Evolutionary conservation across 2,797 vertebrate genomes (phyloP).

Genomic region (Galago senegalensis): DNA sequence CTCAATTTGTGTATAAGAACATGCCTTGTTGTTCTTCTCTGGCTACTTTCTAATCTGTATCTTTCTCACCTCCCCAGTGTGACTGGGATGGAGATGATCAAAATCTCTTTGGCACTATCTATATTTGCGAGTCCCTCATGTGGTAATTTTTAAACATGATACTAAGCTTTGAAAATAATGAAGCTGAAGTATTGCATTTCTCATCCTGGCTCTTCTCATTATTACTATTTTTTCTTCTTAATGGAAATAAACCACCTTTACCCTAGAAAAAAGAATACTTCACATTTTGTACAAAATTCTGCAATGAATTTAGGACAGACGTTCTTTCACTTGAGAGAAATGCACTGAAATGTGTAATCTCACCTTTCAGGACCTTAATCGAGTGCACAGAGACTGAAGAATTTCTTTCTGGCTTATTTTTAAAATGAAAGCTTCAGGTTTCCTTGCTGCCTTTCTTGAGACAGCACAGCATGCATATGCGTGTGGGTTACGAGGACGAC

Average conservation of each 20-base stretch:
- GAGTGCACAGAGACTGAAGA: neutral
- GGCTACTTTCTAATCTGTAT: constrained; percentile 17
- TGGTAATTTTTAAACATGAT: constrained; percentile 54
- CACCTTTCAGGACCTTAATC: neutral
- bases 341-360: constrained; percentile 44
- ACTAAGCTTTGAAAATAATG: constrained; percentile 57
- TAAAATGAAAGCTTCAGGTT: constrained; percentile 36
- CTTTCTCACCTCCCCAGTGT: constrained; percentile 5
- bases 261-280: constrained; percentile 47
- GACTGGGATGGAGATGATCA: neutral
- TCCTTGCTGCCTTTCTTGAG: constrained; percentile 2
- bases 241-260: constrained; percentile 50
- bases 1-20: constrained; percentile 15
- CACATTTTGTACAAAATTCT: constrained; percentile 49
- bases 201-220: constrained; percentile 48
- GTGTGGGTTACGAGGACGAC: neutral
- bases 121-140: constrained; percentile 11
- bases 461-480: neutral
- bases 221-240: constrained; percentile 46
- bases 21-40: constrained; percentile 6
- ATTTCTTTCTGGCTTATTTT: constrained; percentile 54
- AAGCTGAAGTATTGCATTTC: constrained; percentile 23
- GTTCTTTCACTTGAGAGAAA: constrained; percentile 61
- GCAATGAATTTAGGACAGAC: constrained; percentile 33
- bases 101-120: neutral